Evolutionary conservation across 2,888 invertebrate genomes (phyloP).

Genomic region (Heteromyza rotundicornis): DNA sequence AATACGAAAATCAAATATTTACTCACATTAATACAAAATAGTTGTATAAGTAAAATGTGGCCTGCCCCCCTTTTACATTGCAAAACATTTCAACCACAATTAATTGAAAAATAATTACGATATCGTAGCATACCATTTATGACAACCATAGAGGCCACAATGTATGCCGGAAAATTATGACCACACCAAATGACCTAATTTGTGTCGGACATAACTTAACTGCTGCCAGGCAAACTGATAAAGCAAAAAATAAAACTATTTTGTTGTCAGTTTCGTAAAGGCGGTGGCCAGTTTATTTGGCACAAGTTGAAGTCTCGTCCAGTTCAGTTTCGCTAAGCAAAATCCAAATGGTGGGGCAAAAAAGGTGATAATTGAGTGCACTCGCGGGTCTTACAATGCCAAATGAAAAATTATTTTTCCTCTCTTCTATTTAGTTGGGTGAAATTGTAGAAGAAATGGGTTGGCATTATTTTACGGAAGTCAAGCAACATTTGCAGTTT

Average conservation of each 20-base stretch:
- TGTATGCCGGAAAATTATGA: not conserved
- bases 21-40: not conserved
- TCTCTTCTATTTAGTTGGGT: too few relatives aligned
- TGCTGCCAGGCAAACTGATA: not conserved
- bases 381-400: not conserved
- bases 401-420: not conserved
- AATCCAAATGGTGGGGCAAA: not conserved
- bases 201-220: not conserved
- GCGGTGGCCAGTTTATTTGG: too few relatives aligned
- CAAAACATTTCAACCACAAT: not conserved
- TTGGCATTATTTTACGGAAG: too few relatives aligned
- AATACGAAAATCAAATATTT: not conserved
- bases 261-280: too few relatives aligned
- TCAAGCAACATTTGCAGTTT: too few relatives aligned
- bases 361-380: constrained; percentile 5
- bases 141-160: not conserved
- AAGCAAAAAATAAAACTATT: not conserved
- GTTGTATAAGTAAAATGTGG: too few relatives aligned
- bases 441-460: too few relatives aligned
- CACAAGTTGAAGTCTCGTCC: too few relatives aligned
- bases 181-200: constrained; percentile 10
- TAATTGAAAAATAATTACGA: not conserved
- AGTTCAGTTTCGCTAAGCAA: not conserved
- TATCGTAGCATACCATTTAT: too few relatives aligned
- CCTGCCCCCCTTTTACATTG: too few relatives aligned